Base-by-base conservation (phyloP, 2,888 invertebrate genomes). In the Charanyca ferruginea region DNA sequence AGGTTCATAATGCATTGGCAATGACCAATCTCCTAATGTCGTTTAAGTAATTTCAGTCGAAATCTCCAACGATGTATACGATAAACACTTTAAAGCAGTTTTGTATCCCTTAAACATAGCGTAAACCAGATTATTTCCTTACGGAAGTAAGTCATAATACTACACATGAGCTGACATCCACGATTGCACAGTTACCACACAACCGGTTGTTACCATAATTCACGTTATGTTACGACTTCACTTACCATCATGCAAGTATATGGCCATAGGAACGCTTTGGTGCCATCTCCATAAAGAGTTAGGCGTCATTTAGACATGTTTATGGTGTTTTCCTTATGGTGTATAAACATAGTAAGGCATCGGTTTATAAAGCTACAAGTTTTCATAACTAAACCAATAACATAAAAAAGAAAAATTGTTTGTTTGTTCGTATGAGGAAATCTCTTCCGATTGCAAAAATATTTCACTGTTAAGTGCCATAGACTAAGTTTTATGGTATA, bases 191-290 rank as follows among this genome's bases (percentile, higher is more conserved):
- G 44, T 49, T 51, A 22, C 25, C 18, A n/a, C 18, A 25, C 32
- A 44, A 32, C 53, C 9, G 32, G 38, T 16, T 23, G 49, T 55
- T 35, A 55, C 23, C 9, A 63, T 68, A 48, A 62, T 74, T 55
- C 48, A 59, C 42, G 8, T 48, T 3, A 53, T n/a, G n/a, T 64
- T 51, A 60, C 0, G 52, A 32, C 0, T 6, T 4, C 57, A 61
- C 69, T 73, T 75, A 60, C 63, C 63, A 53, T 67, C 45, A 20
- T 23, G 35, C 9, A n/a, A 22, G 20, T 6, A 38, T 52, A 53
- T 60, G 38, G 18, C 41, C 42, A 47, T 42, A 70, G 13, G 13
- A 41, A 70, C 23, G n/a, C 41, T 70, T 59, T 32, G 16, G 3
- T n/a, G 6, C 63, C 54, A 51, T 55, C 63, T 54, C 8, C 45